Evolutionary conservation across 2,888 invertebrate species (phyloP), one percentile per base, ranked within the genome.

Genomic region (Lasioglossum pauxillum): DNA sequence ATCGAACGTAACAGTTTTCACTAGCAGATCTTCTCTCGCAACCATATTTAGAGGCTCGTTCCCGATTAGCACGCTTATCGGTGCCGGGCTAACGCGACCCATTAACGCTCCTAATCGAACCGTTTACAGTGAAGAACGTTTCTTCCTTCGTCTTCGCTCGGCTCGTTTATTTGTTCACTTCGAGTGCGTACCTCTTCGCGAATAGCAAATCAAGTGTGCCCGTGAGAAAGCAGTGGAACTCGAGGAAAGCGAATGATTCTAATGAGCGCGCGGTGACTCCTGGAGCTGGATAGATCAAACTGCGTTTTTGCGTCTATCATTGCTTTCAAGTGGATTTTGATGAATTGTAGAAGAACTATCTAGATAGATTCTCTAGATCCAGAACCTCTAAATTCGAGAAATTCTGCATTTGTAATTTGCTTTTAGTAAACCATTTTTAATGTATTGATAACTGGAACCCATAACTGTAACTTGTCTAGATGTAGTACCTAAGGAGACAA

Each of bases 401-500:
- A 4, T 16, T 46, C 46, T 46, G 16, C 1, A 5, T 35, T 35
- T 35, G 31, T 78, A 78, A 72, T 87, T 82, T 41, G 86, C 83
- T 75, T 82, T 83, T 27, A 82, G 49, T 7, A 94, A 49, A 84
- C 84, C 90, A 64, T 91, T 92, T 82, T 89, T 93, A n/a, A 96
- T 95, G 90, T 96, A 97, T 75, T 95, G 95, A 75, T 97, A 92
- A 57, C 96, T 96, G 2, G 96, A 96, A 92, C 96, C 96, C 93
- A 97, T 95, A 71, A 96, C 95, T 84, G 96, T 96, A 64, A 96
- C 92, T 92, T 97, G 97, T 92, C 96, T 96, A 23, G 97, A 94
- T 74, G 96, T 96, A 44, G 96, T 96, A 60, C 96, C 96, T 75
- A 97, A 90, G 38, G 96, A 94, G 60, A 95, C 95, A 80, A 96